A percentile compares a stretch with the other conserved stretches of the same genome.
These are phyloP conservation scores for Chesias legatella DNA, from an alignment of 2,888 invertebrate genomes.

Conservation along the genomic window DNA sequence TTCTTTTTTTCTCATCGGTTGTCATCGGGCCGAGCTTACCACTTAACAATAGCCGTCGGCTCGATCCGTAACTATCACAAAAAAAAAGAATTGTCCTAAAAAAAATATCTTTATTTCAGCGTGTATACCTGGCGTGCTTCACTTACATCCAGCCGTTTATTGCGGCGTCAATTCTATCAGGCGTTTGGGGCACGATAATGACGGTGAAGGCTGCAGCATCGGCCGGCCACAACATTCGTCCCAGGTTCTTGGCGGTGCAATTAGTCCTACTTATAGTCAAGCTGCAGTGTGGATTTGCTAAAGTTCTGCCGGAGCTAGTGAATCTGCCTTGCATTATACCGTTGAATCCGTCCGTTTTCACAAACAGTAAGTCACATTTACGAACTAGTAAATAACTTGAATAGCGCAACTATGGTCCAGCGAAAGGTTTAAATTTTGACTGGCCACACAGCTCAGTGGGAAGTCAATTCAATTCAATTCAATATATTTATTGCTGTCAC, in stretches of 20 bases:
- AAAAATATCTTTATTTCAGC: too few species aligned
- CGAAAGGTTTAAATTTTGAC: too few species aligned
- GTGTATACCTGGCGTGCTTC: conserved; percentile 44
- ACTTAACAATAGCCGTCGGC: too few species aligned
- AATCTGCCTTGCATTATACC: conserved; percentile 83
- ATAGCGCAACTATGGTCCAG: too few species aligned
- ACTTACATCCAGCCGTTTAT: conserved; percentile 84
- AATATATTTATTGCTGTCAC: too few species aligned
- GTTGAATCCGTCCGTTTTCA: conserved; percentile 83
- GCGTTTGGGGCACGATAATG: conserved; percentile 86
- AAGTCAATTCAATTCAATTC: too few species aligned
- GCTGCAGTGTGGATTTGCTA: conserved; percentile 82
- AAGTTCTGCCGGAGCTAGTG: conserved; percentile 75
- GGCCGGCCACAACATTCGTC: conserved; percentile 67
- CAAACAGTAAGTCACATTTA: conserved; percentile 84
- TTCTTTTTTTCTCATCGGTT: too few species aligned
- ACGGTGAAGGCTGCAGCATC: conserved; percentile 66
- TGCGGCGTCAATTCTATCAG: conserved; percentile 83
- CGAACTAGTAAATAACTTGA: too few species aligned
- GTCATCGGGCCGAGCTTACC: too few species aligned
- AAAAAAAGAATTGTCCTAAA: too few species aligned
- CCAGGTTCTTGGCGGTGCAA: conserved; percentile 81
- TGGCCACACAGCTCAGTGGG: too few species aligned
- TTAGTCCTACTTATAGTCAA: conserved; percentile 84
- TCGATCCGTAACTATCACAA: too few species aligned